Base-by-base conservation (phyloP, 2,113 vertebrate species). In the Oplegnathus fasciatus region DNA sequence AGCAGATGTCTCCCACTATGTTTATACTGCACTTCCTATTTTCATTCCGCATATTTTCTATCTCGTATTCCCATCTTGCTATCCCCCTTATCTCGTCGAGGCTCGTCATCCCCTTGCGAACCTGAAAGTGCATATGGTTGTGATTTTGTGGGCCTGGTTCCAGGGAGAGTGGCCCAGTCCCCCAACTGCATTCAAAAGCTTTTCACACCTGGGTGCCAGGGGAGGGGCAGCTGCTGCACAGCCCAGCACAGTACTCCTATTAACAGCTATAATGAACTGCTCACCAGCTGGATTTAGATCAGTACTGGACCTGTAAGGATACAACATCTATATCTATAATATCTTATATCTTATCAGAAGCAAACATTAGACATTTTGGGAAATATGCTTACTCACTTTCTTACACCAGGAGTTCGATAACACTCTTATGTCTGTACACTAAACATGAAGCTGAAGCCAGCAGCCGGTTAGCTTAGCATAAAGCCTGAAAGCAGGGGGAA, bases 121-220 rank as follows among this genome's bases (percentile, higher is more conserved):
- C 72, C 79, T 83, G 65, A 86, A 34, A 46, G 9, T 46, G 81
- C 82, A 75, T 65, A 32, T 73, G 66, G 75, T 65, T 84, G 76
- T 73, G 77, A 79, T 88, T 86, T 76, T 75, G 37, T 77, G 18
- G 20, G 74, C 28, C 30, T 48, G 24, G 44, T 48, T 81, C 44
- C 46, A 81, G 10, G 34, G 46, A 75, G 68, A 78, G 40, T 42
- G 9, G 71, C 37, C 69, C 28, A 34, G 28, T 30, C 40, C 64
- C 66, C 65, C 52, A 4, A n/a, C 8, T 52, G 42, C 81, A 66
- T 73, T 73, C n/a, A 75, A 61, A 81, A 64, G 71, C 88, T 82
- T 78, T 89, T 92, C 80, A 88, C 91, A 89, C 88, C 86, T 88
- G 60, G 24, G 61, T 84, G 84, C 66, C 76, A 78, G 73, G 70